Conservation (phyloP, 1,140 invertebrate genomes). For the Calosoma granatense region DNA sequence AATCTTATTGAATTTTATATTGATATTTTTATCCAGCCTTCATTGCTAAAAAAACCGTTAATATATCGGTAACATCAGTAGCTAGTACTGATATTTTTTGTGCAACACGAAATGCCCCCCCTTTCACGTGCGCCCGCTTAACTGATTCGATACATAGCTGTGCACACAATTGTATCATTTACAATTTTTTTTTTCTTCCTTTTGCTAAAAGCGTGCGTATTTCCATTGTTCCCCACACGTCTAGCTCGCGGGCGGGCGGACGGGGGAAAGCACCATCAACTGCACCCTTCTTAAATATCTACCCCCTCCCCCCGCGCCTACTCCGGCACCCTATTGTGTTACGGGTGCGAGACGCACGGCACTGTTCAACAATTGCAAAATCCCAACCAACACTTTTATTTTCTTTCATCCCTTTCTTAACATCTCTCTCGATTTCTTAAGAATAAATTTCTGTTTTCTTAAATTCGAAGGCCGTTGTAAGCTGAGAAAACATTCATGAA, state of each 20-base stretch:
- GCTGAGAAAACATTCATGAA: background rate
- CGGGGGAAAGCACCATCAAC: too few species aligned
- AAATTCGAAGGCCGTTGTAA: background rate
- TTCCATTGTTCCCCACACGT: slow-evolving; percentile 24
- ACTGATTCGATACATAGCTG: background rate
- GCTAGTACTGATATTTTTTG: too few species aligned
- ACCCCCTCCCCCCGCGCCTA: too few species aligned
- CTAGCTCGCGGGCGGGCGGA: background rate
- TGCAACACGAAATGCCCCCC: too few species aligned
- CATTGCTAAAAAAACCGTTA: too few species aligned
- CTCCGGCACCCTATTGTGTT: background rate
- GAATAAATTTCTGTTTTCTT: background rate
- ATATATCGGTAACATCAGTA: too few species aligned
- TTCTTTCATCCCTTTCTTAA: background rate
- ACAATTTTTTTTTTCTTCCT: slow-evolving; percentile 23
- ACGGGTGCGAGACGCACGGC: background rate
- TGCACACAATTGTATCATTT: slow-evolving; percentile 22
- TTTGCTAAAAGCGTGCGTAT: slow-evolving; percentile 25
- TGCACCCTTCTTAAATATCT: background rate
- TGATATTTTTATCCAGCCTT: too few species aligned
- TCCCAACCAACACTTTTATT: background rate
- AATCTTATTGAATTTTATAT: too few species aligned
- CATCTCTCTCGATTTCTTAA: background rate
- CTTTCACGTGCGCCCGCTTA: background rate
- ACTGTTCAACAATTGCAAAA: too few species aligned